Base-by-base conservation (phyloP, 2,797 vertebrate species). In the Furcifer pardalis region DNA sequence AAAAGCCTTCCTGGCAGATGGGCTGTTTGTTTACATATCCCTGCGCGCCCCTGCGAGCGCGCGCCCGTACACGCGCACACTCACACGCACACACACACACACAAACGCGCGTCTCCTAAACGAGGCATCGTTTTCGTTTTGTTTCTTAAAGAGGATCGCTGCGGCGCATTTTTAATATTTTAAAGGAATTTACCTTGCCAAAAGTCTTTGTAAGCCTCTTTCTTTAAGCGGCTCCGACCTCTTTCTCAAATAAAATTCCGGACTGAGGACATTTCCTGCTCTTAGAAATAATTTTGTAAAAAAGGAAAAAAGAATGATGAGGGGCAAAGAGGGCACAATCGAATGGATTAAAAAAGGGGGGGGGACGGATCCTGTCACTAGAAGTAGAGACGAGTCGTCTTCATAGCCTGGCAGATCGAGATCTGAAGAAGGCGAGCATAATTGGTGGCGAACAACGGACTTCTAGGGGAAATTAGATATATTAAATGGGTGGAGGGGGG, bases 151-250 rank as follows among this genome's bases (percentile, higher is more conserved):
- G 5, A 32, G 83, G 82, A 52, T 13, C 68, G 46, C 6, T 72
- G 27, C 66, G 6, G 86, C 89, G 89, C 87, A 90, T 82, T 81
- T 74, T 37, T 78, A 77, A 92, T 23, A 68, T 77, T 56, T 85
- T 91, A 89, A 93, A 91, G 83, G 79, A 79, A 85, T 95, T 96
- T 96, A 96, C 96, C 96, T 96, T n/a, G 92, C 84, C 75, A 73
- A 84, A 90, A 91, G 90, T 88, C 92, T 89, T 91, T 91, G 69
- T 59, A 82, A 87, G 80, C 92, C 86, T 87, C 83, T 94, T 87
- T 89, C 88, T 92, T 91, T 91, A 84, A 88, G 90, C 93, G 90
- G 91, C 84, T 87, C 90, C 80, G 87, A 89, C 90, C 90, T 90
- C 84, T 81, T 92, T 90, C 93, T 94, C 88, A 94, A 94, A 93